These are phyloP conservation scores for Asobara japonica DNA, from an alignment of 1,140 invertebrate genomes.

Conservation along the genomic window DNA sequence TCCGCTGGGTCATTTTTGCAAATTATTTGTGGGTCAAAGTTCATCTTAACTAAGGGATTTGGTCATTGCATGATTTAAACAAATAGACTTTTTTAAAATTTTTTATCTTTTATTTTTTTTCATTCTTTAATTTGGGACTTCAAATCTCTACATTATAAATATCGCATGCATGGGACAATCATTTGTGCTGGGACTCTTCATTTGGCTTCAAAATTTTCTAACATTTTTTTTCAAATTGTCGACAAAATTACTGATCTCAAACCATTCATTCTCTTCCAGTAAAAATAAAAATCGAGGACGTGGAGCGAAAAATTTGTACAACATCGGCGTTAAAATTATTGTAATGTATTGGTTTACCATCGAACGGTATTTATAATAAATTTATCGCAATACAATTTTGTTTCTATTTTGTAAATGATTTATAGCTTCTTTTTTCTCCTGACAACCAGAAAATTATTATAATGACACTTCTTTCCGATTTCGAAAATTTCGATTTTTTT, in stretches of 20 bases:
- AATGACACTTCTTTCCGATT: too few species aligned
- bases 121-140: neutral
- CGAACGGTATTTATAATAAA: slow-evolving; percentile 52
- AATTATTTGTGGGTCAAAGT: neutral
- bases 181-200: neutral
- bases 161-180: slow-evolving; percentile 1
- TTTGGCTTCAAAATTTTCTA: slow-evolving; percentile 16
- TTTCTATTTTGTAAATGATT: slow-evolving; percentile 1
- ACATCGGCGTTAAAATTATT: slow-evolving; percentile 54
- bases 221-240: slow-evolving; percentile 29
- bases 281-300: slow-evolving; percentile 46
- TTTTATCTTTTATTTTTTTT: neutral
- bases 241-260: slow-evolving; percentile 35
- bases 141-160: neutral
- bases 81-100: too few species aligned
- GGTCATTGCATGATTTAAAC: neutral
- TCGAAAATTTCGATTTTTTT: too few species aligned
- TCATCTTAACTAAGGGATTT: neutral
- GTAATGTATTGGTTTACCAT: slow-evolving; percentile 46
- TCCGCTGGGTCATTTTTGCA: slow-evolving; percentile 8
- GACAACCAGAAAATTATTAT: slow-evolving; percentile 16
- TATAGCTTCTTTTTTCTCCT: neutral
- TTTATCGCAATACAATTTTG: slow-evolving; percentile 49
- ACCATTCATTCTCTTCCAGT: slow-evolving; percentile 56
- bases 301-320: slow-evolving; percentile 47